These are phyloP conservation scores for Anniella stebbinsi DNA, from an alignment of 2,797 vertebrate species.

Conservation along the genomic window DNA sequence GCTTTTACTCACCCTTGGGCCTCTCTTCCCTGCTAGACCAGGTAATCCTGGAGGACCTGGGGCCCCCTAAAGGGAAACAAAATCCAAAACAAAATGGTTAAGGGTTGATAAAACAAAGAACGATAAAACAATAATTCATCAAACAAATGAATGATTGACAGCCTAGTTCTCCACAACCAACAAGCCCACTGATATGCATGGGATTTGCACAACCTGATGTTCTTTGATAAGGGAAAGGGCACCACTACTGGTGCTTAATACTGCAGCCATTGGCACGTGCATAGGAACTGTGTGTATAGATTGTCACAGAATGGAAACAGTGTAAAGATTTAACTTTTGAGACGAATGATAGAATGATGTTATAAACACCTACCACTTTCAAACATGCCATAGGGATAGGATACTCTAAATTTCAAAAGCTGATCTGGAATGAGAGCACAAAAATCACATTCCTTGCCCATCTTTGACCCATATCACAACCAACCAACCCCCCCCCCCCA, in stretches of 20 bases:
- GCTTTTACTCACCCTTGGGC: conserved; percentile 89
- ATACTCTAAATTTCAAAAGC: background rate
- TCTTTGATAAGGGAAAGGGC: background rate
- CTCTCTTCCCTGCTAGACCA: conserved; percentile 92
- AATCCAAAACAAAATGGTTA: conserved; percentile 42
- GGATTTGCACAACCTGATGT: background rate
- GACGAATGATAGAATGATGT: background rate
- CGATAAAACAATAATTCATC: background rate
- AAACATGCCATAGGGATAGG: background rate
- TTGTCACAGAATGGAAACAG: background rate
- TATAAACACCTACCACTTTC: background rate
- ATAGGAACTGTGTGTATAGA: background rate
- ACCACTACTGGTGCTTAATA: background rate
- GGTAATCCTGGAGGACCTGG: conserved; percentile 92
- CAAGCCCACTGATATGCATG: background rate
- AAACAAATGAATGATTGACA: conserved; percentile 26
- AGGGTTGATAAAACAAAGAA: background rate
- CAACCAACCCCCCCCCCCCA: too few relatives aligned
- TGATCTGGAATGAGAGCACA: background rate
- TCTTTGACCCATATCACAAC: background rate
- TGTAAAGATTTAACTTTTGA: background rate
- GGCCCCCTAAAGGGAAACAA: conserved; percentile 86
- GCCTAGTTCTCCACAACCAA: background rate
- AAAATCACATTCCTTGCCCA: background rate
- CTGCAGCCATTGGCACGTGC: background rate